Evolutionary conservation across 2,113 vertebrate species (phyloP), one percentile per base, ranked within the genome.

Genomic region (Labrus mixtus): DNA sequence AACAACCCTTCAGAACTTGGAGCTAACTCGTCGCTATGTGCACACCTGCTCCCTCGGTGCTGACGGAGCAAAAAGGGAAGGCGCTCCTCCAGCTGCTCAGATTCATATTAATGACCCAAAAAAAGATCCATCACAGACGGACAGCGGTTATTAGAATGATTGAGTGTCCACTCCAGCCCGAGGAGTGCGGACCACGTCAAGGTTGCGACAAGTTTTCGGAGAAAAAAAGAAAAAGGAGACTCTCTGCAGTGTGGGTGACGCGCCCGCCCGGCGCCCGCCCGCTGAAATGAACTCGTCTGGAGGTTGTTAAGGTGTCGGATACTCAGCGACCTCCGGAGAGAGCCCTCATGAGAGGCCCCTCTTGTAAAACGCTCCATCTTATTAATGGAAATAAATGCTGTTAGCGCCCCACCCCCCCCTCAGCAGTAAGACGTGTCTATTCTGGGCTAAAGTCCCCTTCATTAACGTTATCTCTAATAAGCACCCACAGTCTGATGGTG

Each of bases 401-500:
- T 76, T 68, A 62, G 81, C 55, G 1, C 65, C 79, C n/a, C 16
- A 45, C 1, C 22, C 55, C 61, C 17, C 73, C 39, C 36, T 48
- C 64, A 59, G 79, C 77, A 89, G 69, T 82, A 91, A 89, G 91
- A 90, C 58, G 73, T 67, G 87, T 90, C 89, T 92, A 83, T 90
- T 89, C 86, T 85, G 75, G 73, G 75, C 90, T 90, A 77, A 90
- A 92, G 90, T 86, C 91, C 77, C 86, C 91, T 92, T 92, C 93
- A 94, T 94, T 93, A 94, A 88, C 78, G 87, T 93, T 94, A 94
- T 94, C 93, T 94, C 90, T 87, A 93, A 91, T 89, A 82, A 87
- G 90, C 88, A 80, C 87, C 83, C 81, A 82, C 81, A 82, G 84
- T 88, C 80, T 69, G 87, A 89, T 90, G 89, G 89, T 33, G 45